Evolutionary conservation across 2,888 invertebrate species (phyloP).

Genomic region (Drosophila greeni): DNA sequence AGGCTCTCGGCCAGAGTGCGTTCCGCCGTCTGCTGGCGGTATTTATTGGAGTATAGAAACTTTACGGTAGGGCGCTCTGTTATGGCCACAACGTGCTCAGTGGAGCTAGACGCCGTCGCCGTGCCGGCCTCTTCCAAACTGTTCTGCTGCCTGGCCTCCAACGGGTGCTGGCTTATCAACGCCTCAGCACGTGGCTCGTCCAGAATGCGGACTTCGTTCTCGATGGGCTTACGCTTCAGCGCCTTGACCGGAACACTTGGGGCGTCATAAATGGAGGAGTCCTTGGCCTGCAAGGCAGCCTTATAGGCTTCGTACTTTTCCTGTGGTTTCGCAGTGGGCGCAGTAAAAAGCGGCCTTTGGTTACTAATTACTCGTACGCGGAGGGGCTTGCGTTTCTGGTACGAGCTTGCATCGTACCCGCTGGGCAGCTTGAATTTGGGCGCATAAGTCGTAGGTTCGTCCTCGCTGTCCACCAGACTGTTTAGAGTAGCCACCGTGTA

Average conservation of each 20-base stretch:
- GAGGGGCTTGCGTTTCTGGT: constrained; percentile 60
- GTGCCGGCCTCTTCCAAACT: constrained; percentile 61
- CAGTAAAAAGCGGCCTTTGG: constrained; percentile 33
- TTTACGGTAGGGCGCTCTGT: constrained; percentile 73
- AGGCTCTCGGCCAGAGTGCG: constrained; percentile 74
- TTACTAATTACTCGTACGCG: constrained; percentile 58
- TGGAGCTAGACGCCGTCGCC: constrained; percentile 53
- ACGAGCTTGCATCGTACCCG: constrained; percentile 27
- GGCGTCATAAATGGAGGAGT: constrained; percentile 14
- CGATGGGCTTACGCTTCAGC: constrained; percentile 49
- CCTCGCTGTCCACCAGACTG: constrained; percentile 64
- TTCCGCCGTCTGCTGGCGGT: constrained; percentile 74
- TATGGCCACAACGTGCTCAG: constrained; percentile 61
- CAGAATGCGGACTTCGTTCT: constrained; percentile 59
- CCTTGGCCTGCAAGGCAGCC: constrained; percentile 54
- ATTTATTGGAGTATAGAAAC: constrained; percentile 76
- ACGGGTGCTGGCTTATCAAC: constrained; percentile 57
- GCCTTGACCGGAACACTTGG: constrained; percentile 12
- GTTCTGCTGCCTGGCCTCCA: constrained; percentile 68
- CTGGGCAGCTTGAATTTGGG: constrained; percentile 71
- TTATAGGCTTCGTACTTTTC: constrained; percentile 70
- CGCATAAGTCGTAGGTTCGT: constrained; percentile 78
- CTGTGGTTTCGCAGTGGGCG: constrained; percentile 45
- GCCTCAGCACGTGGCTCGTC: constrained; percentile 74
- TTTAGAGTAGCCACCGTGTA: constrained; percentile 73